phyloP scores from a whole-genome alignment of 1,140 invertebrate genomes.

The Drosophila novamexicana region DNA sequence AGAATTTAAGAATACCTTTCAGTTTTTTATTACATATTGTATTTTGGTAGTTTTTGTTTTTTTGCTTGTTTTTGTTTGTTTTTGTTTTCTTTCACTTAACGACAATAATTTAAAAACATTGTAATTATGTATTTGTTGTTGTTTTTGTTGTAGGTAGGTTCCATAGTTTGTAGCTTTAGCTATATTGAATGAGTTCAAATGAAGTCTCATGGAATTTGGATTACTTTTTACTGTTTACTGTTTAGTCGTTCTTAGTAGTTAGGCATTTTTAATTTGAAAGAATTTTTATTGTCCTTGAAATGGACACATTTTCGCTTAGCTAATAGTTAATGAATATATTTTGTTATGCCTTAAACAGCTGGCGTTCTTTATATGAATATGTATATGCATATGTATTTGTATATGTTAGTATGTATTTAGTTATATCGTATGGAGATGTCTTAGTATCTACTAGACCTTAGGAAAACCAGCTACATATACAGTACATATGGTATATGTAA shows the following conservation, averaged over 20 bases:
- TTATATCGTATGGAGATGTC: constrained; percentile 31
- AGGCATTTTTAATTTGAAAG: constrained; percentile 57
- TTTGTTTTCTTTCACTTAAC: constrained; percentile 48
- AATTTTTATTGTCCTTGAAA: constrained; percentile 78
- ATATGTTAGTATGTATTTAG: constrained; percentile 10
- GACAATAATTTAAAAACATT: constrained; percentile 74
- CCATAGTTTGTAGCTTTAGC: constrained; percentile 40
- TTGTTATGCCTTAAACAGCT: constrained; percentile 44
- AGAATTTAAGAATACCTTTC: constrained; percentile 82
- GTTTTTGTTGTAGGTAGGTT: constrained; percentile 43
- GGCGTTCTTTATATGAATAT: constrained; percentile 26
- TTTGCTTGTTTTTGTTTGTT: constrained; percentile 3
- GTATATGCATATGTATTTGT: constrained; percentile 17
- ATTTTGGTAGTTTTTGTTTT: constrained; percentile 29
- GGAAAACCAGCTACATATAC: constrained; percentile 55
- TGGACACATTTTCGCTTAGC: constrained; percentile 76
- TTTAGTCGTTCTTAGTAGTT: constrained; percentile 53
- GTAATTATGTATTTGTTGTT: constrained; percentile 33
- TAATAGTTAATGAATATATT: constrained; percentile 63
- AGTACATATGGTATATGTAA: neutral
- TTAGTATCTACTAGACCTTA: constrained; percentile 70
- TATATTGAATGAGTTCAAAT: constrained; percentile 48
- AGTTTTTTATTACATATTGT: constrained; percentile 76
- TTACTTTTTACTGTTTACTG: constrained; percentile 13
- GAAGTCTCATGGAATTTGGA: constrained; percentile 39